Evolutionary conservation across 2,888 invertebrate species (phyloP), one percentile per base, ranked within the genome.

Genomic region (Marasmarcha lunaedactyla): DNA sequence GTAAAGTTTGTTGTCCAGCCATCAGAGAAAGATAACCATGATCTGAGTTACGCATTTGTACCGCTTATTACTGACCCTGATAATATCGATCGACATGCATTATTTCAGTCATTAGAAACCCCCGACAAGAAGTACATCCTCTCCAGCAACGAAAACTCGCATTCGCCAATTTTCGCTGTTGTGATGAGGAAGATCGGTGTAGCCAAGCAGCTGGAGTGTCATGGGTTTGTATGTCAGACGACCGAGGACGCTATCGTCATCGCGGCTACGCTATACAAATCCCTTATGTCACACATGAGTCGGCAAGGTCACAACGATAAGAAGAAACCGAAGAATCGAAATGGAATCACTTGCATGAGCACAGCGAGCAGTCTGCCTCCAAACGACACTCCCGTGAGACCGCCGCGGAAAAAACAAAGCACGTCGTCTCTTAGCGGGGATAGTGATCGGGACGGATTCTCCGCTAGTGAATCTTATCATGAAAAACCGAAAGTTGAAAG

Each of bases 211-310:
- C 76, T 95, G 46, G 94, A 95, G 79, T 95, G 95, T 71, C 95
- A 95, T 81, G 95, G 92, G 35, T 95, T 95, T 73, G 91, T 94
- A 52, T 95, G 95, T 71, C 90, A 91, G 69, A 91, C 91, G 55
- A 91, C 94, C 25, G 94, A 95, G 76, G 95, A 95, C 71, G 95
- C 95, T 46, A 92, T 95, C 30, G 93, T 94, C 0, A 93, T 95
- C 54, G 95, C 95, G 10, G 95, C 95, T 36, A 95, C 94, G 46
- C 84, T 95, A 50, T 95, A 95, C 76, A 92, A 94, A 73, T 93
- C 93, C 26, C 84, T 95, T 41, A 90, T 95, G 84, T 89, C 92
- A 44, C 91, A 91, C 59, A 91, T 92, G 85, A 89, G 88, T 65
- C 84, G 86, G 43, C 83, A 81, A 50, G 78, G 78, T 45, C 78